A percentile compares a stretch with the other conserved stretches of the same genome.
Conservation (phyloP, 2,797 vertebrate species). For the Tympanoctomys barrerae region DNA sequence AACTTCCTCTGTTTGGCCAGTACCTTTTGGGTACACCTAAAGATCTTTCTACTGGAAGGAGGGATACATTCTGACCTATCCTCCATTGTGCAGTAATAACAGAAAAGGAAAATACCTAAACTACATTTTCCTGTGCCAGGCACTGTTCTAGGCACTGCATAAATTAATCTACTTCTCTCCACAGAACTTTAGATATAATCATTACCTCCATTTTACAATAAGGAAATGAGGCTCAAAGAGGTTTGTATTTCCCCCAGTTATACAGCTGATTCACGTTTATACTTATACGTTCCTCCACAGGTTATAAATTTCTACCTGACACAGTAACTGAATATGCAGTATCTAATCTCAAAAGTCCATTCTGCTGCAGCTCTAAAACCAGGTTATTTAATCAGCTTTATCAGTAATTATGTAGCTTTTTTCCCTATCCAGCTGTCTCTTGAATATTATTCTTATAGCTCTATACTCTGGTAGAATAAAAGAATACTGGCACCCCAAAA, state of each 20-base stretch:
- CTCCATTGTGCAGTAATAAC: neutral
- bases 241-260: neutral
- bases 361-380: neutral
- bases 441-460: neutral
- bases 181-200: neutral
- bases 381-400: neutral
- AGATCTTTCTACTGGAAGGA: neutral
- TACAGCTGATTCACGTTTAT: neutral
- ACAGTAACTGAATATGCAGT: neutral
- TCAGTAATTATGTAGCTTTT: neutral
- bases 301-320: neutral
- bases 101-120: neutral
- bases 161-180: neutral
- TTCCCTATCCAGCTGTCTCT: neutral
- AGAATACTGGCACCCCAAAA: neutral
- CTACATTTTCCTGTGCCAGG: neutral
- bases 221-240: neutral
- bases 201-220: neutral
- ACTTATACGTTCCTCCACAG: neutral
- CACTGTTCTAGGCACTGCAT: neutral
- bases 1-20: neutral
- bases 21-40: neutral
- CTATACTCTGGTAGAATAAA: neutral
- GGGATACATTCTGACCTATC: neutral
- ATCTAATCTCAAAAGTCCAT: neutral